Evolutionary conservation across 1,140 invertebrate genomes (phyloP), one percentile per base, ranked within the genome.

Genomic region (Carposina sasakii): DNA sequence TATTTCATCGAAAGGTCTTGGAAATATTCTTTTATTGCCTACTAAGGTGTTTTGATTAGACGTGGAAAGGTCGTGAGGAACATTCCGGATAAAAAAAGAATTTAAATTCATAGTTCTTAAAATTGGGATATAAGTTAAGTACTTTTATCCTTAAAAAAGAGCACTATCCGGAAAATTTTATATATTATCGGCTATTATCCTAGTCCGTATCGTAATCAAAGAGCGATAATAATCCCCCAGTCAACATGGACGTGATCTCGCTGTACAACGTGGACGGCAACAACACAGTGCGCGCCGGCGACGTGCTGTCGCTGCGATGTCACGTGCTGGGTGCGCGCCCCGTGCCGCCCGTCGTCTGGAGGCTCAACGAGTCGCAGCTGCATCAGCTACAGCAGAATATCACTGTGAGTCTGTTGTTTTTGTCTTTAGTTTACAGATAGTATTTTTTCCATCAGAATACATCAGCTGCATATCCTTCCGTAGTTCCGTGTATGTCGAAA

Each of bases 281-380:
- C n/a, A n/a, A n/a, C n/a, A n/a, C 67, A 2, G 69, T 71, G 33
- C 47, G 41, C 1, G 57, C 69, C 1, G 73, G 64, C 2, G 62
- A 68, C 15, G 43, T 55, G 3, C 43, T 77, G 9, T 17, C 43
- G 13, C 42, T 77, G 34, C 75, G 76, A 55, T 83, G 79, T 41
- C 60, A 75, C 10, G 78, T 76, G 39, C 54, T 82, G 0, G 76
- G 75, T 42, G 74, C 79, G 13, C 59, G 68, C 3, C 79, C 79
- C 0, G 51, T 67, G 44, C 76, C 76, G 4, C 28, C 65, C 1
- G 44, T 78, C 13, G 31, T 61, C 9, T 83, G 79, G 79, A 53
- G 59, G 4, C 45, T 79, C 10, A 51, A 69, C 39, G 63, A 73
- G 17, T 48, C 55, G 1, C 62, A 70, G 9, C 57, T 81, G 2